Base-by-base conservation (phyloP, 2,113 vertebrate genomes). In the Patagioenas fasciata region DNA sequence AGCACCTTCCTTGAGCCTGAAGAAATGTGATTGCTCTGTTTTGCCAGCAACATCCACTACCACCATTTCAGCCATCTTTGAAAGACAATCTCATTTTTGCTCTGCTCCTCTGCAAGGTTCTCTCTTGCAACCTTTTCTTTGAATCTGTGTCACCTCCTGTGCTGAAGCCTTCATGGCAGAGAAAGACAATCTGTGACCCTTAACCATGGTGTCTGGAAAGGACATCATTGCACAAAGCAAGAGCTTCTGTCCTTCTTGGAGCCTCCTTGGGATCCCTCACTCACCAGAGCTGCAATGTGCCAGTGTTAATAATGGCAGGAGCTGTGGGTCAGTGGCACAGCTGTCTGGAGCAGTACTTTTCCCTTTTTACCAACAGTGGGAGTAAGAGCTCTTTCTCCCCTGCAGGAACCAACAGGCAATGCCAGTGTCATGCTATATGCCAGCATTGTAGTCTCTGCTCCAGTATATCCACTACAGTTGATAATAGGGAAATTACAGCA, bases 401-500 rank as follows among this genome's bases (percentile, higher is more conserved):
- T 51, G 32, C 47, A 84, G 29, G 32, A 84, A 29, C 13, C 17
- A 62, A 50, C 10, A 72, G 67, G 42, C 60, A 86, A 36, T 29
- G 32, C 16, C 51, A 47, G 0, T 0, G 34, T 15, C 47, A 56
- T 0, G 0, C 51, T 36, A 56, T 44, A 25, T 21, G 15, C 10
- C 32, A 50, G n/a, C 1, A 0, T 24, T 50, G 28, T 11, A 28
- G 19, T 42, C 17, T 67, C 48, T 3, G 1, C 11, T 53, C 42
- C 71, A 53, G 48, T 31, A 40, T 62, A 29, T 64, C 51, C 4
- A 0, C 31, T 40, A 60, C 1, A 0, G 23, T 29, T 75, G 28
- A 21, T 19, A 60, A 58, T 25, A 56, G 13, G 53, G 65, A 38
- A 78, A 64, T 58, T 54, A 11, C 15, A 77, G 57, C 32, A 62